Base-by-base conservation (phyloP, 2,797 vertebrate species). In the Phaenicophaeus curvirostris region DNA sequence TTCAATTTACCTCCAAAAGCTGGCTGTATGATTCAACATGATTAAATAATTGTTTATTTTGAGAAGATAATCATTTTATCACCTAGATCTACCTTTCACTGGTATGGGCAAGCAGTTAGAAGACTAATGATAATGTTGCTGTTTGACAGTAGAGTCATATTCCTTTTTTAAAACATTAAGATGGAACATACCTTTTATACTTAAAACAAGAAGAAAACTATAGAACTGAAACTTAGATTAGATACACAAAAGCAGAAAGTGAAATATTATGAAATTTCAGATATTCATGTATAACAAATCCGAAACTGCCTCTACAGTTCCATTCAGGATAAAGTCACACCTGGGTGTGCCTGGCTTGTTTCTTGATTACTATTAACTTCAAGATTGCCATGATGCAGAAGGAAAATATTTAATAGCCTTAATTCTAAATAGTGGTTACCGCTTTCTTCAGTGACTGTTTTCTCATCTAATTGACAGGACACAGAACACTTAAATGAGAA, bases 391-490 rank as follows among this genome's bases (percentile, higher is more conserved):
- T 46, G 39, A 63, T 20, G 8, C 8, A 67, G 6, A 66, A 55
- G 13, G 28, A 73, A 89, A 79, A 44, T 31, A 76, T 67, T 83
- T 61, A 35, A 78, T 8, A 92, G 14, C 23, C 11, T 73, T 80
- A 41, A 63, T 51, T 89, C 84, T 74, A 50, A 79, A 71, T 61
- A 83, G 58, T 8, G 17, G 27, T 65, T 74, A 41, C 72, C 50
- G 31, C 76, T 87, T 83, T 31, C 23, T 31, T 48, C 5, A 3
- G 75, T 30, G 46, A 57, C 21, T 73, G 75, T 74, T 96, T 80
- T 59, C 75, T 89, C 51, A 35, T 95, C 65, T 65, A 72, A 65
- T 81, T 94, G 77, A 87, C 82, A 91, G 51, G 62, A 81, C 79
- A 58, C 50, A 68, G 68, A 94, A 63, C 0, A 4, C 50, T 94